phyloP scores from a whole-genome alignment of 2,113 vertebrate species.

The Rafetus swinhoei region DNA sequence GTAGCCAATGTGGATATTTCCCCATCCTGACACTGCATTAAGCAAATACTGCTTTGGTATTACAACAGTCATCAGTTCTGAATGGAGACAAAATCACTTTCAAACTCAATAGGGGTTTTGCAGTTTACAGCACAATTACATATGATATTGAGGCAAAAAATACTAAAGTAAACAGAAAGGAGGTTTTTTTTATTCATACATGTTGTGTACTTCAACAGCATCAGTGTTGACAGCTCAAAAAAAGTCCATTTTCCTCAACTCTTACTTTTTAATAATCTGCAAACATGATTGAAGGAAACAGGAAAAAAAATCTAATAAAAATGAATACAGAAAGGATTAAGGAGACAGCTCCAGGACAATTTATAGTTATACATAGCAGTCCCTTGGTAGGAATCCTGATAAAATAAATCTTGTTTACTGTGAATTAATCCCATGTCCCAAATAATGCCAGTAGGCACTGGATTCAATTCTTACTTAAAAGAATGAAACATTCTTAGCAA shows the following conservation, averaged over 20 bases:
- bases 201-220: constrained; percentile 25
- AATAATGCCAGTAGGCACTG: neutral
- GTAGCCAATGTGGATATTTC: neutral
- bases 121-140: constrained; percentile 57
- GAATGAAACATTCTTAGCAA: constrained; percentile 14
- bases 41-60: constrained; percentile 10
- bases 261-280: constrained; percentile 62
- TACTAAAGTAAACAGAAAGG: neutral
- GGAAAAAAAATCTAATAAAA: constrained; percentile 63
- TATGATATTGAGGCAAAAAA: constrained; percentile 10
- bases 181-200: neutral
- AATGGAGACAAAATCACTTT: constrained; percentile 60
- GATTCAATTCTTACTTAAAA: constrained; percentile 14
- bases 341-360: constrained; percentile 48
- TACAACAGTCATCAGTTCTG: constrained; percentile 36
- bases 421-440: constrained; percentile 54
- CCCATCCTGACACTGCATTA: constrained; percentile 33
- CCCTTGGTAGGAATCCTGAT: constrained; percentile 34
- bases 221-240: constrained; percentile 57
- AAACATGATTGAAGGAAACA: constrained; percentile 54
- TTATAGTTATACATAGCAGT: constrained; percentile 42
- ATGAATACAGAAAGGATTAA: constrained; percentile 59
- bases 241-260: constrained; percentile 48
- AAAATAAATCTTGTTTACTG: constrained; percentile 69
- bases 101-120: constrained; percentile 36